Evolutionary conservation across 2,888 invertebrate species (phyloP).

Genomic region (Limnephilus auricula): DNA sequence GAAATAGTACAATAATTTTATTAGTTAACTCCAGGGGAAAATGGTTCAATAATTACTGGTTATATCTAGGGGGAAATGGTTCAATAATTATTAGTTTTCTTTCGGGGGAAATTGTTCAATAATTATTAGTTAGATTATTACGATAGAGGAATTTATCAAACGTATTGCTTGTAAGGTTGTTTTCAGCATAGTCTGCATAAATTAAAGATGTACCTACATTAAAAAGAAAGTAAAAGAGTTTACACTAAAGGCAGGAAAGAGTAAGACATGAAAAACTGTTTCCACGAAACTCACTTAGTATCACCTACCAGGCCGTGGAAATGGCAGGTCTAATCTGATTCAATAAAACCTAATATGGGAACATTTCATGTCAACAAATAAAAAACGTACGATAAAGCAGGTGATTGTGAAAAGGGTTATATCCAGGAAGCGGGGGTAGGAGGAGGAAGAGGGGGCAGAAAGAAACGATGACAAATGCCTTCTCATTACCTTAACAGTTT

Average conservation of each 20-base stretch:
- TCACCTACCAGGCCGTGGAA: background rate
- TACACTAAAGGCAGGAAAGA: background rate
- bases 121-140: background rate
- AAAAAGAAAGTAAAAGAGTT: background rate
- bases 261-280: background rate
- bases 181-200: background rate
- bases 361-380: slow-evolving; percentile 31
- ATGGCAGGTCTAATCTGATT: background rate
- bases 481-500: slow-evolving; percentile 19
- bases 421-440: background rate
- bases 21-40: background rate
- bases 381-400: slow-evolving; percentile 16
- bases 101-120: no score
- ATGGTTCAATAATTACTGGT: no score
- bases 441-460: background rate
- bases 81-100: no score
- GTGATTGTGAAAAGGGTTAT: slow-evolving; percentile 15
- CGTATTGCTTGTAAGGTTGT: background rate
- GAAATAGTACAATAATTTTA: no score
- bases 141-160: background rate
- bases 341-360: background rate
- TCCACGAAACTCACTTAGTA: background rate
- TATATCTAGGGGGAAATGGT: background rate
- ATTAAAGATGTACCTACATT: background rate
- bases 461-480: slow-evolving; percentile 23